phyloP scores from a whole-genome alignment of 2,797 vertebrate species.

The Argentina silus region DNA sequence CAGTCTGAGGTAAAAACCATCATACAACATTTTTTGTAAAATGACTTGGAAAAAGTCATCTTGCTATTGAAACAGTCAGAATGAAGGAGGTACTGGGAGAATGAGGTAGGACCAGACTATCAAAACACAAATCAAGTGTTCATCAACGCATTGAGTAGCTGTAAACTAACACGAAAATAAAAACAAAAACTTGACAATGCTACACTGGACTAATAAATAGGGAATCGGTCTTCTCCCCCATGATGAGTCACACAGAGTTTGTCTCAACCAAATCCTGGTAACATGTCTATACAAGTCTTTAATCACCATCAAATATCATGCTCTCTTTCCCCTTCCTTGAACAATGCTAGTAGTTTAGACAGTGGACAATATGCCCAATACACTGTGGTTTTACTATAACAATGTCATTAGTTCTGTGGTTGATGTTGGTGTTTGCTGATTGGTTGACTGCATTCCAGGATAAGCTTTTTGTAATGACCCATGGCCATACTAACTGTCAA shows the following conservation, averaged over 20 bases:
- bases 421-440: not conserved
- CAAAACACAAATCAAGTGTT: slow-evolving; percentile 13
- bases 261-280: not conserved
- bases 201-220: slow-evolving; percentile 14
- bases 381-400: not conserved
- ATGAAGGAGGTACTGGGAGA: slow-evolving; percentile 28
- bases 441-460: not conserved
- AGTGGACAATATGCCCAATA: slow-evolving; percentile 12
- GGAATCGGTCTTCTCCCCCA: not conserved
- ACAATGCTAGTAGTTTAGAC: not conserved
- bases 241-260: not conserved
- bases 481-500: not conserved
- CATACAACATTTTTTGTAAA: not conserved
- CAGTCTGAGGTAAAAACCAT: slow-evolving; percentile 35
- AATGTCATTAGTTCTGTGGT: not conserved
- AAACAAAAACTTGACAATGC: not conserved
- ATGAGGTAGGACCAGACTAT: slow-evolving; percentile 61
- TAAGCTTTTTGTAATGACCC: not conserved
- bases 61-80: not conserved
- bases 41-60: slow-evolving; percentile 10
- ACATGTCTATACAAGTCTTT: not conserved
- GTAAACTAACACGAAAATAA: slow-evolving; percentile 11
- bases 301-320: not conserved
- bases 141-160: slow-evolving; percentile 15
- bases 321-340: not conserved